phyloP scores from a whole-genome alignment of 2,888 invertebrate genomes.

The Oscheius sp. region DNA sequence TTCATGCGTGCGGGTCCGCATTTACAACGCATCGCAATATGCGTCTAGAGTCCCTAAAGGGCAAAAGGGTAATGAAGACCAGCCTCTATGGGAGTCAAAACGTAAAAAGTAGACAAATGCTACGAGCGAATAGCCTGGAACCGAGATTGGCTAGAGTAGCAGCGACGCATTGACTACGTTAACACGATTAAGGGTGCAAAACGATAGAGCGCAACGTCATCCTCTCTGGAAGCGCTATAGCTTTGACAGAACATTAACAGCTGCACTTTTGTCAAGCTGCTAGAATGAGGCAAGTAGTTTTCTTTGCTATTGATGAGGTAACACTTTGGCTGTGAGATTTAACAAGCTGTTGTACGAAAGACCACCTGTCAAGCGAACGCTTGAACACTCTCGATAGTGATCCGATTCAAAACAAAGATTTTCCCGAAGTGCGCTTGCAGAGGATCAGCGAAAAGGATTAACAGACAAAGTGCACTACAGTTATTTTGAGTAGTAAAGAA shows the following conservation, averaged over 20 bases:
- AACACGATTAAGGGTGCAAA: constrained; percentile 26
- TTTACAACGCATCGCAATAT: constrained; percentile 34
- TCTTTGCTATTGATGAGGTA: constrained; percentile 5
- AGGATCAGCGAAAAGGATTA: no score
- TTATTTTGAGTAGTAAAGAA: no score
- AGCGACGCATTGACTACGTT: constrained; percentile 29
- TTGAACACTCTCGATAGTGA: no score
- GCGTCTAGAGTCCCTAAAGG: constrained; percentile 33
- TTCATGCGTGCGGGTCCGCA: constrained; percentile 25
- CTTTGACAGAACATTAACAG: background rate
- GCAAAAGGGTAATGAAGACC: background rate
- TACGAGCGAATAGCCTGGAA: background rate
- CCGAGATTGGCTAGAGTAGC: constrained; percentile 21
- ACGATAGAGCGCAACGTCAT: constrained; percentile 1
- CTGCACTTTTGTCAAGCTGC: no score
- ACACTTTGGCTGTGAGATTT: constrained; percentile 3
- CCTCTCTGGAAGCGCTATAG: background rate
- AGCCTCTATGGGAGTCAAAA: background rate
- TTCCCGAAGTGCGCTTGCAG: no score
- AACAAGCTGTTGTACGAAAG: constrained; percentile 12
- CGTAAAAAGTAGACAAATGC: constrained; percentile 19
- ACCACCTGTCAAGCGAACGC: constrained; percentile 13
- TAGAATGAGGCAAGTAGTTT: no score
- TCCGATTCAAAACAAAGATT: no score
- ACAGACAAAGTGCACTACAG: no score